Evolutionary conservation across 2,113 vertebrate species (phyloP).

Genomic region (Leptocoma aspasia): DNA sequence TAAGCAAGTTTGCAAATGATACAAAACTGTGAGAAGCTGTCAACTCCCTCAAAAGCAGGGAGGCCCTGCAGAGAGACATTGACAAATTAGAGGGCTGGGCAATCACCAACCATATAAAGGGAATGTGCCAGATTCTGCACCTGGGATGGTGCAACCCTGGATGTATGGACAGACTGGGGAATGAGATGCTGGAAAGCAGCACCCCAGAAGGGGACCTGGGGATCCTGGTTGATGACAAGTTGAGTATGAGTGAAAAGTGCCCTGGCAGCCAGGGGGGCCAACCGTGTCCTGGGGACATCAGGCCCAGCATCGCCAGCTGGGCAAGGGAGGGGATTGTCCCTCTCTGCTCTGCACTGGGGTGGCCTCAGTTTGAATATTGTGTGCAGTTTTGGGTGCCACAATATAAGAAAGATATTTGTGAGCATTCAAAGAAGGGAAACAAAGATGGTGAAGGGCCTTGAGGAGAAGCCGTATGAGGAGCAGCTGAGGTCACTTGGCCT

Average conservation of each 20-base stretch:
- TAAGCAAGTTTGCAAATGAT: not conserved
- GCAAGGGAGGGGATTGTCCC: not conserved
- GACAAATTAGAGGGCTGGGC: not conserved
- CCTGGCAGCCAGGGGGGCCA: not conserved
- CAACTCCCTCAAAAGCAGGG: not conserved
- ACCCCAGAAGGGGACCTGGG: not conserved
- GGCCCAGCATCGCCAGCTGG: accelerated
- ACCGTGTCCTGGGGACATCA: accelerated
- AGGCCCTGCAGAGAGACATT: not conserved
- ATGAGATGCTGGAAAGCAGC: not conserved
- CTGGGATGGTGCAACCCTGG: not conserved
- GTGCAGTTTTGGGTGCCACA: not conserved
- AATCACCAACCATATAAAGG: not conserved
- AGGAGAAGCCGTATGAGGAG: not conserved
- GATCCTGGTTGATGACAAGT: not conserved
- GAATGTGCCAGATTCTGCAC: not conserved
- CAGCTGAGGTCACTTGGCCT: not conserved
- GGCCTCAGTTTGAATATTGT: not conserved
- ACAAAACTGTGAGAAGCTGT: not conserved
- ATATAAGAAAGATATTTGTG: not conserved
- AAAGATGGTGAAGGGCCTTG: not conserved
- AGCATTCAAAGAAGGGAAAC: not conserved
- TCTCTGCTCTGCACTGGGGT: not conserved
- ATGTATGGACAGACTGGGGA: not conserved
- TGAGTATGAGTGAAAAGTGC: not conserved